Base-by-base conservation (phyloP, 2,797 vertebrate species). In the Trachurus trachurus region DNA sequence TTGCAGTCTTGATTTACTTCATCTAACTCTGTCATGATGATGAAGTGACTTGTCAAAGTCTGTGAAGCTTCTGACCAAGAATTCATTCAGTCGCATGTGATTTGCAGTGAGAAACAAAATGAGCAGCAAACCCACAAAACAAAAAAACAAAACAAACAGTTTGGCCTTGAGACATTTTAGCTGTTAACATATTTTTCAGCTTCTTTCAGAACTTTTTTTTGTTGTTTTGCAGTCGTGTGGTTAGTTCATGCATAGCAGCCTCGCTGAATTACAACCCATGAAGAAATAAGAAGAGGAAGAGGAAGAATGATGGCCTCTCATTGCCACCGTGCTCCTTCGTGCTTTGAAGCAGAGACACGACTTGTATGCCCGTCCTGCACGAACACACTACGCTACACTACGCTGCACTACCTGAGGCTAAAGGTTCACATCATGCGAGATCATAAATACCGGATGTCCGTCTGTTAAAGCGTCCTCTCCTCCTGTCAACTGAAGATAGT, bases 301-400 rank as follows among this genome's bases (percentile, higher is more conserved):
- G 3, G 26, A 26, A 26, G 26, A 82, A 15, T 50, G 52, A 66
- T 39, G 34, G 1, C 26, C 39, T 71, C 66, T 84, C 73, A 83
- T 66, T 66, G 47, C 71, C 21, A 1, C 74, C 54, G 3, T 69
- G 26, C 37, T 63, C 57, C 37, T 3, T 56, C 44, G 1, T 0
- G 17, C 74, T 80, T 85, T 69, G 60, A 90, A 80, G 68, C 49
- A 42, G 50, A 62, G 34, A 56, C 31, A 34, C 31, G 31, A 49
- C 42, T 4, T 2, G 42, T 44, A 10, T 2, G 4, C 11, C 16
- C 39, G 47, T 34, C 26, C 26, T 26, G 26, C 26, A 34, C 31
- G 31, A 5, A 6, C 31, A 6, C 31, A 34, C 31, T 34, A 3
- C 26, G 3, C 4, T 4, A 6, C 31, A 34, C 31, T 34, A 3